Base-by-base conservation (phyloP, 64 coral and sea anemone species). In the Catalaphyllia jardinei region DNA sequence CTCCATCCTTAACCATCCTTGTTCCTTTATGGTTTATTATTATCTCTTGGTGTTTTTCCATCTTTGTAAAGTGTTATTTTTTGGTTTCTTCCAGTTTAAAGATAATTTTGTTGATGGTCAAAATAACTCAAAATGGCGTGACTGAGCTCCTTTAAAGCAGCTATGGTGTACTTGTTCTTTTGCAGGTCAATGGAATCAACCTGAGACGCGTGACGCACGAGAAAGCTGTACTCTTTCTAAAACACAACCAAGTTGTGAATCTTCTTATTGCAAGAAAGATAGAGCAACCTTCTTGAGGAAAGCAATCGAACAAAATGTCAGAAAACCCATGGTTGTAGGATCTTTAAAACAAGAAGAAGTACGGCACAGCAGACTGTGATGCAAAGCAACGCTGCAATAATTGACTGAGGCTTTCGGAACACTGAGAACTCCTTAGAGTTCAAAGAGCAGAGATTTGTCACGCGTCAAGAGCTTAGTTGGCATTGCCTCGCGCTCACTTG, bases 151-250 rank as follows among this genome's bases (percentile, higher is more conserved):
- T 67, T 24, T 24, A 9, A 24, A 67, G n/a, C 7, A 25, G 25
- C 8, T 65, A 46, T 29, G 22, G 19, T 78, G 15, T 75, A 10
- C 79, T 60, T 27, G 20, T 86, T 76, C 33, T 59, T 81, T 80
- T 67, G n/a, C 25, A 99, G 97, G 97, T 99, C 2, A 99, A 99
- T 80, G 87, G 90, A 72, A 93, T 99, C 30, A 99, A 83, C 67
- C 65, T 99, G 30, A 81, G 97, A 91, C 87, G 92, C 60, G 91
- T 95, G 33, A 92, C 97, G 1, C 97, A 99, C 67, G 97, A 99
- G 67, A 85, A 93, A 46, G 97, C 97, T n/a, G 97, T 95, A 10
- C 76, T 94, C 9, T 99, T 93, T 86, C 88, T 99, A 12, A 99
- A 95, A 38, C 91, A 99, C 57, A 95, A 95, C 51, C 97, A 99